A percentile compares a stretch with the other conserved stretches of the same genome.
Evolutionary conservation across 1,140 invertebrate genomes (phyloP).

Genomic region (Euborellia annulipes): DNA sequence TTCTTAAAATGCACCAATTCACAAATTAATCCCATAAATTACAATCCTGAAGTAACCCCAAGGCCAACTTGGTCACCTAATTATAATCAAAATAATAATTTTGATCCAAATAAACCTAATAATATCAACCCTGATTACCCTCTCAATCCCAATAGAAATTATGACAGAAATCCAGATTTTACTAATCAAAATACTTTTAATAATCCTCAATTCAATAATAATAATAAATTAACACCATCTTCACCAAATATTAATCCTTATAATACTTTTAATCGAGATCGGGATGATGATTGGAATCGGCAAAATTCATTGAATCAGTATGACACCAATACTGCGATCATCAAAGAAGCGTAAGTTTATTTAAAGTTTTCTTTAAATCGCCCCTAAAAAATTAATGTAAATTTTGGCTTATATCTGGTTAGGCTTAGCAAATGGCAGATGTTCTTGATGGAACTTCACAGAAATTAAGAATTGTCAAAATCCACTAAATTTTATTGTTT

Average conservation of each 20-base stretch:
- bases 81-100: conserved; percentile 6
- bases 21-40: too few relatives aligned
- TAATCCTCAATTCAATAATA: conserved; percentile 12
- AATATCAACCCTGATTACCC: conserved; percentile 8
- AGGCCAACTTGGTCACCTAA: neutral
- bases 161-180: conserved; percentile 7
- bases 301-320: conserved; percentile 23
- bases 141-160: conserved; percentile 11
- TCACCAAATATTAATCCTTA: conserved; percentile 8
- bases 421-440: too few relatives aligned
- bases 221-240: too few relatives aligned
- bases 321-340: conserved; percentile 34
- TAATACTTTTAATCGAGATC: conserved; percentile 22
- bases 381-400: too few relatives aligned
- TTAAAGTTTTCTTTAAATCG: too few relatives aligned
- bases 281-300: conserved; percentile 19
- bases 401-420: too few relatives aligned
- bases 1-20: too few relatives aligned
- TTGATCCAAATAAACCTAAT: conserved; percentile 4
- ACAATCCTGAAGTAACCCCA: too few relatives aligned
- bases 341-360: conserved; percentile 40
- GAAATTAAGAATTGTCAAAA: too few relatives aligned
- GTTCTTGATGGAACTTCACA: too few relatives aligned
- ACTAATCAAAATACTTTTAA: conserved; percentile 9
- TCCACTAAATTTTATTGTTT: too few relatives aligned